Conservation (phyloP, 2,113 vertebrate species). For the Clarias macrocephalus region DNA sequence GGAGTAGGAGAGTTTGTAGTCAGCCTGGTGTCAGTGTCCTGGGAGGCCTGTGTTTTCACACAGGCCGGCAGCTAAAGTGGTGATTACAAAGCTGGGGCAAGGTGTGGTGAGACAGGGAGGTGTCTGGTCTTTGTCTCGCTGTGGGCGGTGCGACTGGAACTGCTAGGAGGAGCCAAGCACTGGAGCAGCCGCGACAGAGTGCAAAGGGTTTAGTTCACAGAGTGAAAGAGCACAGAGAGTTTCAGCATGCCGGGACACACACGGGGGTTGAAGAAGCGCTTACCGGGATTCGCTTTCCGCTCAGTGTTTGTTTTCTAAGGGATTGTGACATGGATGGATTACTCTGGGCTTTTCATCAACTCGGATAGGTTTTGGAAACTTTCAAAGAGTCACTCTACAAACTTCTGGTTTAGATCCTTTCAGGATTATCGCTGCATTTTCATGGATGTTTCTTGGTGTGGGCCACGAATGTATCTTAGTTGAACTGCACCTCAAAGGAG, state of each 20-base stretch:
- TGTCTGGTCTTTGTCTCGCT: constrained; percentile 73
- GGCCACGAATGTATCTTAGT: constrained; percentile 63
- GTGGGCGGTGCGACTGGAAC: constrained; percentile 59
- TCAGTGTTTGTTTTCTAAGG: constrained; percentile 46
- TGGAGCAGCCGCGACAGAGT: constrained; percentile 49
- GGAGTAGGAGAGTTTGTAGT: constrained; percentile 63
- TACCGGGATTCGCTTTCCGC: constrained; percentile 38
- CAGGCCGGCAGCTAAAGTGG: constrained; percentile 62
- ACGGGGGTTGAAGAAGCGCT: constrained; percentile 19
- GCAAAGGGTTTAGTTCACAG: constrained; percentile 31
- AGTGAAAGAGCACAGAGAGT: not conserved
- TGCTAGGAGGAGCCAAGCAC: constrained; percentile 60
- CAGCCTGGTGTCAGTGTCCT: constrained; percentile 61
- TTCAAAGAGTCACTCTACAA: not conserved
- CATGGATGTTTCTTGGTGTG: constrained; percentile 40
- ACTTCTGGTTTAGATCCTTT: not conserved
- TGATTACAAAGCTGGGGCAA: constrained; percentile 71
- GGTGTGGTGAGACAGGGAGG: constrained; percentile 76
- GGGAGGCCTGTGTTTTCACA: constrained; percentile 61
- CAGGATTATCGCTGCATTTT: constrained; percentile 31
- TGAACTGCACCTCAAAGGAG: constrained; percentile 63
- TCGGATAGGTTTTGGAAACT: constrained; percentile 29
- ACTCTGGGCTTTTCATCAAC: not conserved
- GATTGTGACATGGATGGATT: constrained; percentile 44
- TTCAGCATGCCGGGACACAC: constrained; percentile 52